phyloP scores from a whole-genome alignment of 2,113 vertebrate species.

The Mormyrus lacerda region DNA sequence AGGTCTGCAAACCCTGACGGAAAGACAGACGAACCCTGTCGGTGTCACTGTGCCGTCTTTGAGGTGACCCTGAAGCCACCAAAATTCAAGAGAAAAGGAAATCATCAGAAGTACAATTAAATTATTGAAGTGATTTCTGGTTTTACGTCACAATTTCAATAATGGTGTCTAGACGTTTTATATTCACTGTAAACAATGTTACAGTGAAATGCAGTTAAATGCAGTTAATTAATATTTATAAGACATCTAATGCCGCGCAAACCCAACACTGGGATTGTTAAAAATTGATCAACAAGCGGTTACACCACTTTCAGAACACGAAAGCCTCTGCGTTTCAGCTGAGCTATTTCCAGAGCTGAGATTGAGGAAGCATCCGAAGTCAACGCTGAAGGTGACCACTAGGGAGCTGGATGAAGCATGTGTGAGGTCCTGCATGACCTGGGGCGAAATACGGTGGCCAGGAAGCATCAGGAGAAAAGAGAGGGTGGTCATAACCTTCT shows the following conservation, averaged over 20 bases:
- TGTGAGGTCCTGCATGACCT: not conserved
- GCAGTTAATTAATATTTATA: not conserved
- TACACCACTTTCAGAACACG: not conserved
- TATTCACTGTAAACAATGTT: not conserved
- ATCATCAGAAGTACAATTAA: not conserved
- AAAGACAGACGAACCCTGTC: not conserved
- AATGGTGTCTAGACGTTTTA: not conserved
- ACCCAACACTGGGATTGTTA: not conserved
- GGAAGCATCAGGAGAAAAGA: not conserved
- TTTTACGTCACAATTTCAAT: not conserved
- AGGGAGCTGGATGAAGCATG: not conserved
- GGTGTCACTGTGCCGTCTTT: not conserved
- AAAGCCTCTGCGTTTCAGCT: not conserved
- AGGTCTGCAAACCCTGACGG: not conserved
- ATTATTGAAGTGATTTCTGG: not conserved
- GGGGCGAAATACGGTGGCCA: not conserved
- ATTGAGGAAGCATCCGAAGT: not conserved
- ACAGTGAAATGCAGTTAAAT: too few relatives aligned
- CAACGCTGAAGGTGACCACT: not conserved
- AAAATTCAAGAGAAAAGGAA: not conserved
- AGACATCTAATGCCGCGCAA: not conserved
- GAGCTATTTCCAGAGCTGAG: slow-evolving; percentile 3
- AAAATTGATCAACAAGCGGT: not conserved
- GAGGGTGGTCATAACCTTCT: not conserved
- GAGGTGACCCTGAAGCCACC: not conserved